A percentile compares a stretch with the other conserved stretches of the same genome.
Evolutionary conservation across 2,797 vertebrate species (phyloP).

Genomic region (Phoebastria nigripes): DNA sequence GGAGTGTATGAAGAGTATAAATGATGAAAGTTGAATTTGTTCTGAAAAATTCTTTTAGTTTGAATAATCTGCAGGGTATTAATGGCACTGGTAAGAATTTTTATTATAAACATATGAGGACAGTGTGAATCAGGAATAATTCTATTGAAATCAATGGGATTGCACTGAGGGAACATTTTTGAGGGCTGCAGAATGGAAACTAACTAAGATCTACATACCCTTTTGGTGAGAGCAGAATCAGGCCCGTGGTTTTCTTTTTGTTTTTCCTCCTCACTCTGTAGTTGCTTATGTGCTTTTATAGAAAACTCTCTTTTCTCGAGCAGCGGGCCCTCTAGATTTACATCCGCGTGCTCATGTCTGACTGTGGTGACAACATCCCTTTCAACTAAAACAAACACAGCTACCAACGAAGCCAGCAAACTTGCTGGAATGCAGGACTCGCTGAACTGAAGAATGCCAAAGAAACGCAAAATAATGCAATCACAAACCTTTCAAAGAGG

Average conservation of each 20-base stretch:
- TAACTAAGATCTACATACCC: neutral
- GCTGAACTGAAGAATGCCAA: neutral
- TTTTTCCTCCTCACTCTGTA: neutral
- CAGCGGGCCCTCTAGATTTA: neutral
- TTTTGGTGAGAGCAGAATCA: neutral
- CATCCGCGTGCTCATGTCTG: neutral
- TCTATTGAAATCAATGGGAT: conserved; percentile 14
- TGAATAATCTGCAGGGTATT: conserved; percentile 40
- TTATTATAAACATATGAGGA: conserved; percentile 49
- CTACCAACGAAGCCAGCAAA: neutral
- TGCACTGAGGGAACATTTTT: conserved; percentile 8
- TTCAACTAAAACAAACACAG: neutral
- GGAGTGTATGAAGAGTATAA: conserved; percentile 8
- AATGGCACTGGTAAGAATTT: conserved; percentile 30
- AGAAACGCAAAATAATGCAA: neutral
- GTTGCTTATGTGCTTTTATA: neutral
- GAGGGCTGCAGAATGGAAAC: conserved; percentile 30
- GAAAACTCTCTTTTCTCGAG: neutral
- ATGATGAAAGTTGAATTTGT: conserved; percentile 12
- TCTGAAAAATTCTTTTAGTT: conserved; percentile 31
- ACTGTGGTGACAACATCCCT: neutral
- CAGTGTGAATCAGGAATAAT: conserved; percentile 42
- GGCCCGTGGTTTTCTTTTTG: neutral
- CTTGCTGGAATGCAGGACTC: neutral
- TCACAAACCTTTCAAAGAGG: neutral